Base-by-base conservation (phyloP, 2,797 vertebrate genomes). In the Falco naumanni region DNA sequence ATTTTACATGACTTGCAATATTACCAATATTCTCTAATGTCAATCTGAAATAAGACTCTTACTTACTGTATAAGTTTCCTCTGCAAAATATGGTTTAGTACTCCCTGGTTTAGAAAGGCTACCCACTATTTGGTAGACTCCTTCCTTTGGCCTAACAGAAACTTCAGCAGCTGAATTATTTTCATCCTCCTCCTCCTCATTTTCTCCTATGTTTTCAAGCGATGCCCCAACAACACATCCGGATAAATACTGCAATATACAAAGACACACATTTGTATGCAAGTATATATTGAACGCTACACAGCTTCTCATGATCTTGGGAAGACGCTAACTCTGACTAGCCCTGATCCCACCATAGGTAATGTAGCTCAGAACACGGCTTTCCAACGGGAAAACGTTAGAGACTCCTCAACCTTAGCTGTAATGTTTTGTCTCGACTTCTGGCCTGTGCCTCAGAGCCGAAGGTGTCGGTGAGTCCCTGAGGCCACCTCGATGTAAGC, bases 91-190 rank as follows among this genome's bases (percentile, higher is more conserved):
- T 0, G 95, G 84, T 56, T 48, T 94, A 34, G 77, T 63, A 6
- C 66, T 95, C 3, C 91, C 83, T 4, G 85, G 71, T 26, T 84
- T 78, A 70, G 97, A 97, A 53, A 98, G 95, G 0, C 99, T 99
- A 68, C 99, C 99, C 75, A 99, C 99, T 8, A 99, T 83, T 84
- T 98, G 97, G 63, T 99, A 99, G 2, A 93, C 89, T 37, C 93
- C 95, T 16, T 94, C 89, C 57, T 93, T 95, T 54, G 71, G 41
- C 45, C 64, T 90, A 19, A 9, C 25, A 9, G 50, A 28, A 66
- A 31, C 39, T 39, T 97, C 96, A 20, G 11, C 29, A 12, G 2
- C 26, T 6, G 95, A 76, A 31, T 24, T 70, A 9, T 90, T 86
- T 63, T 98, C 98, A 6, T 98, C 97, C 11, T 98, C 98, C 28